phyloP scores from a whole-genome alignment of 1,140 invertebrate genomes.

The Drosophila sechellia region DNA sequence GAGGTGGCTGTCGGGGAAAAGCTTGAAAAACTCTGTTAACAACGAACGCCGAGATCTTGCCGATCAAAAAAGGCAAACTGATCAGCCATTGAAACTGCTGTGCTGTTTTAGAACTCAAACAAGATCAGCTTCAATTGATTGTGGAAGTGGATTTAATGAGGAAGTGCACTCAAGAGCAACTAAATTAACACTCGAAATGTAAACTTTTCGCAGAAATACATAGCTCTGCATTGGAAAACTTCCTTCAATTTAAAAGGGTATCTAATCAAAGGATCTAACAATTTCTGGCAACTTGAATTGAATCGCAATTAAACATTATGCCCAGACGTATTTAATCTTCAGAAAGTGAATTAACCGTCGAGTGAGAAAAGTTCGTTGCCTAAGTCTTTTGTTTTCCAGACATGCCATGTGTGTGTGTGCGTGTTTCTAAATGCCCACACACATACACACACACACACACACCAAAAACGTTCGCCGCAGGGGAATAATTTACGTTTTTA shows the following conservation, averaged over 20 bases:
- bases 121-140: slow-evolving; percentile 5
- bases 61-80: slow-evolving; percentile 19
- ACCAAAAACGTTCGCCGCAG: background rate
- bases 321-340: background rate
- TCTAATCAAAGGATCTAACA: background rate
- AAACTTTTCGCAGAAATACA: too few relatives aligned
- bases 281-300: background rate
- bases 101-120: background rate
- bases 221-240: too few relatives aligned
- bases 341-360: slow-evolving; percentile 34
- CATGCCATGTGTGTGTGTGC: slow-evolving; percentile 12
- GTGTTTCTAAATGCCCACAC: slow-evolving; percentile 25
- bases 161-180: background rate
- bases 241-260: background rate
- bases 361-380: slow-evolving; percentile 68
- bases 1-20: background rate
- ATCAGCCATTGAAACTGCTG: slow-evolving; percentile 4
- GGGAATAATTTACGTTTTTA: slow-evolving; percentile 58
- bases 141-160: slow-evolving; percentile 1
- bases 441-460: background rate
- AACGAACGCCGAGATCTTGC: slow-evolving; percentile 17
- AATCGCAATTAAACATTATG: background rate
- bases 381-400: slow-evolving; percentile 75
- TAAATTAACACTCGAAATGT: background rate
- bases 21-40: slow-evolving; percentile 19